Percentiles rank a stretch among this genome's conserved stretches.
phyloP scores from a whole-genome alignment of 2,888 invertebrate genomes.

The Aethes cnicana region DNA sequence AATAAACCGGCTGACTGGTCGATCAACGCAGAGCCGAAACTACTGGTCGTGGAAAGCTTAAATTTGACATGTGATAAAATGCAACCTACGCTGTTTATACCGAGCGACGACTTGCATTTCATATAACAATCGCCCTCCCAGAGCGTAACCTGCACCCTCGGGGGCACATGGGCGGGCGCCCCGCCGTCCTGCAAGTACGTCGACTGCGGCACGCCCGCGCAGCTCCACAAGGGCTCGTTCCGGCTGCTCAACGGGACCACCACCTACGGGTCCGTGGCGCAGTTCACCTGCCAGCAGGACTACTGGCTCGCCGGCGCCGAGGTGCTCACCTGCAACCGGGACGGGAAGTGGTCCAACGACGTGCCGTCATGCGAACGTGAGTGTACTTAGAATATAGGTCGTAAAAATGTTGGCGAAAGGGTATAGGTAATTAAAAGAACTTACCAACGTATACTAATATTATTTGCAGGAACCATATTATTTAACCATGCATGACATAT shows the following conservation, averaged over 20 bases:
- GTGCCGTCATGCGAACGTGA: slow-evolving; percentile 93
- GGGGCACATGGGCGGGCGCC: slow-evolving; percentile 91
- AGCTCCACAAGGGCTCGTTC: slow-evolving; percentile 89
- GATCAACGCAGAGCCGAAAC: too few species aligned
- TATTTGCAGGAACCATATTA: too few species aligned
- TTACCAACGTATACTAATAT: too few species aligned
- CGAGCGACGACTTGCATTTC: too few species aligned
- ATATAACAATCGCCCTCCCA: slow-evolving; percentile 58
- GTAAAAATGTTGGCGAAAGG: too few species aligned
- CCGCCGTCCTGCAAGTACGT: slow-evolving; percentile 93
- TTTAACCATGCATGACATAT: too few species aligned
- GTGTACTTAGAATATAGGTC: slow-evolving; percentile 49
- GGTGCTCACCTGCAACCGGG: slow-evolving; percentile 88
- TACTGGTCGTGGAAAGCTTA: too few species aligned
- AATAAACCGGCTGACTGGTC: too few species aligned
- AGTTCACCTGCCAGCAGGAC: slow-evolving; percentile 91
- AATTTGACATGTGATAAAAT: too few species aligned
- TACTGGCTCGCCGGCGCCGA: slow-evolving; percentile 91
- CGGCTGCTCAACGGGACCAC: slow-evolving; percentile 89
- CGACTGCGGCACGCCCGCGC: slow-evolving; percentile 91
- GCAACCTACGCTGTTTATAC: too few species aligned
- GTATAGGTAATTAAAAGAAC: too few species aligned
- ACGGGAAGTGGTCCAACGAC: slow-evolving; percentile 93
- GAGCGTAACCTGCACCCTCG: slow-evolving; percentile 91
- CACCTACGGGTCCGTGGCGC: slow-evolving; percentile 89